phyloP scores from a whole-genome alignment of 2,888 invertebrate genomes.

The Hypena proboscidalis region DNA sequence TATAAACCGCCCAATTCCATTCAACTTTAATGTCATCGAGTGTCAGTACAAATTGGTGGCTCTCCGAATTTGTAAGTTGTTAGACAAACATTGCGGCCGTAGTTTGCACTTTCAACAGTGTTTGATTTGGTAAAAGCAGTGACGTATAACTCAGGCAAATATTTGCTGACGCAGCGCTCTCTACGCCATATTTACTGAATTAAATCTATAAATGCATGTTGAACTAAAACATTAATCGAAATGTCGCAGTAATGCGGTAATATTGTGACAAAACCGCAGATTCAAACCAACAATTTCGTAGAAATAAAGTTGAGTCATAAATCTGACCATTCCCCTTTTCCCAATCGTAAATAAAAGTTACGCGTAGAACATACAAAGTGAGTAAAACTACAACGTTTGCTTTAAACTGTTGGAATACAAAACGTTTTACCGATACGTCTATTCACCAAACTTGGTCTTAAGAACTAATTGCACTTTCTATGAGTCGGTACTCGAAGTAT shows the following conservation, averaged over 20 bases:
- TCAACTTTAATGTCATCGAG: slow-evolving; percentile 46
- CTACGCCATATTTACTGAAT: slow-evolving; percentile 23
- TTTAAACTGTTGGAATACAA: slow-evolving; percentile 14
- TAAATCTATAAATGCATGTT: slow-evolving; percentile 21
- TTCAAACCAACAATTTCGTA: slow-evolving; percentile 27
- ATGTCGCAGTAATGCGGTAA: slow-evolving; percentile 4
- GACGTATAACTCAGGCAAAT: slow-evolving; percentile 28
- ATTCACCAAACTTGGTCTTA: slow-evolving; percentile 9
- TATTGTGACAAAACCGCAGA: slow-evolving; percentile 30
- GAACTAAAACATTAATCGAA: slow-evolving; percentile 10
- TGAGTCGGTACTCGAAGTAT: slow-evolving; percentile 13
- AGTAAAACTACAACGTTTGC: slow-evolving; percentile 18
- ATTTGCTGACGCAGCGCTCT: slow-evolving; percentile 22
- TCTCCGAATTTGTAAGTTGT: slow-evolving; percentile 48
- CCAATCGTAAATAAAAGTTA: slow-evolving; percentile 26
- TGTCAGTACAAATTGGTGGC: slow-evolving; percentile 39
- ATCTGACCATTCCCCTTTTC: slow-evolving; percentile 25
- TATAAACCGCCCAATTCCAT: slow-evolving; percentile 39
- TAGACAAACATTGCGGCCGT: slow-evolving; percentile 44
- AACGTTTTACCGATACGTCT: slow-evolving; percentile 20
- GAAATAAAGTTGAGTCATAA: slow-evolving; percentile 38
- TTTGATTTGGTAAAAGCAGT: slow-evolving; percentile 54
- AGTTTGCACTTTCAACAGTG: slow-evolving; percentile 52
- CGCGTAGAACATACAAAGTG: slow-evolving; percentile 13
- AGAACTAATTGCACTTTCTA: slow-evolving; percentile 28